These are phyloP conservation scores for Cliona cf. orientalis DNA, from an alignment of 37 sponge, comb jelly and placozoan species.

Conservation along the genomic window DNA sequence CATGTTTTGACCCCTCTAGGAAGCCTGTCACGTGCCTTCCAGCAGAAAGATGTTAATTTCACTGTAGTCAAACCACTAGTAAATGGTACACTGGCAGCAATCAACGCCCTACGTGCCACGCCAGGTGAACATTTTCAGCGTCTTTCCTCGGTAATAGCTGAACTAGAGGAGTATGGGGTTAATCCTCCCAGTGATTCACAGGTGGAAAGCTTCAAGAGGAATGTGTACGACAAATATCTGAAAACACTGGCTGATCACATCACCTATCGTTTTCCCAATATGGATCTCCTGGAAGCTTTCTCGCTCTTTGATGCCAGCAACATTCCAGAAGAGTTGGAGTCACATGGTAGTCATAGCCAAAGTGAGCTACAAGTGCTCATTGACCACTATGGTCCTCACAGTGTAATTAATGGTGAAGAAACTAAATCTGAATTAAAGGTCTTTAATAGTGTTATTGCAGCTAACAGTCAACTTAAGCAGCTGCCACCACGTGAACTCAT, in stretches of 20 bases:
- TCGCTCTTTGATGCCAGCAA: slow-evolving; percentile 16
- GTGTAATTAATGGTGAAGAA: neutral
- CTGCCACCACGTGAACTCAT: neutral
- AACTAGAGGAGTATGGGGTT: slow-evolving; percentile 5
- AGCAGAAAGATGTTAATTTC: neutral
- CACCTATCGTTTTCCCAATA: neutral
- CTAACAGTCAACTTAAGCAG: neutral
- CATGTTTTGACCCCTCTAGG: slow-evolving; percentile 3
- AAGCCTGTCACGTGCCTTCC: slow-evolving; percentile 5
- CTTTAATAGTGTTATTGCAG: slow-evolving; percentile 7
- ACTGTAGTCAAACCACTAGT: slow-evolving; percentile 2
- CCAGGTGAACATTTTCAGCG: slow-evolving; percentile 22
- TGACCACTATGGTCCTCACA: slow-evolving; percentile 23
- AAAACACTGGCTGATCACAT: neutral
- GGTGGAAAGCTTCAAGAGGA: slow-evolving; percentile 1
- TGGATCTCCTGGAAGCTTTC: neutral
- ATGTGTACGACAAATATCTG: neutral
- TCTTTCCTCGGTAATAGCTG: neutral
- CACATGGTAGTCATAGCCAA: neutral
- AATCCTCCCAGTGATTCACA: neutral
- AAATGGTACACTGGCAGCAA: neutral
- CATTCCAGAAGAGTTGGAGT: slow-evolving; percentile 8
- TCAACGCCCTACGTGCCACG: neutral
- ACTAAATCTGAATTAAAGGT: slow-evolving; percentile 10
- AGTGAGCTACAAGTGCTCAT: slow-evolving; percentile 2